Evolutionary conservation across 1,140 invertebrate species (phyloP).

Genomic region (Centruroides sculpturatus): DNA sequence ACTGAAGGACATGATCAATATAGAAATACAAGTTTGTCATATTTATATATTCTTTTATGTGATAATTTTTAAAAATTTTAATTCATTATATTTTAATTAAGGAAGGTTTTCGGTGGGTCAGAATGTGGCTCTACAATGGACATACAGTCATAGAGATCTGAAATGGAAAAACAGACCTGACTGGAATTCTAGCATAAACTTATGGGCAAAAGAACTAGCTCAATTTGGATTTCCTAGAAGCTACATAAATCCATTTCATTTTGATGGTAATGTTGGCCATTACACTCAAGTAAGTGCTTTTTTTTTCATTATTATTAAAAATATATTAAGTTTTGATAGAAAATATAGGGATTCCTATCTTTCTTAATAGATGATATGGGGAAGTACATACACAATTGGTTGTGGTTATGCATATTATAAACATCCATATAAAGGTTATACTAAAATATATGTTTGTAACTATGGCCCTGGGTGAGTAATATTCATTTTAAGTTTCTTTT

Average conservation of each 20-base stretch:
- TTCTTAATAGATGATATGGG: constrained; percentile 53
- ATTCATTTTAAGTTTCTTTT: neutral
- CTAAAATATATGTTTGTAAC: constrained; percentile 71
- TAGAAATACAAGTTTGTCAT: constrained; percentile 8
- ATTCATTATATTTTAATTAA: constrained; percentile 13
- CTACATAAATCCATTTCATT: constrained; percentile 30
- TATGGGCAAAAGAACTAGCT: constrained; percentile 60
- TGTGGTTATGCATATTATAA: constrained; percentile 68
- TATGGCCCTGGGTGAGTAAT: constrained; percentile 56
- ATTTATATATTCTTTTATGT: neutral
- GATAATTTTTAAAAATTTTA: no score
- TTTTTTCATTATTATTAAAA: constrained; percentile 46
- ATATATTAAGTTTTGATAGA: constrained; percentile 6
- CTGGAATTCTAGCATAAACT: constrained; percentile 44
- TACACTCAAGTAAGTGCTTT: constrained; percentile 51
- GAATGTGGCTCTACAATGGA: constrained; percentile 65
- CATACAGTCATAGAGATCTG: constrained; percentile 42
- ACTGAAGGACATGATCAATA: constrained; percentile 51
- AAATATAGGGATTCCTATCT: constrained; percentile 21
- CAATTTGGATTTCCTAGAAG: constrained; percentile 44
- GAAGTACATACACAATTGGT: constrained; percentile 56
- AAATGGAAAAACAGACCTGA: constrained; percentile 42
- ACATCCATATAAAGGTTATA: constrained; percentile 46
- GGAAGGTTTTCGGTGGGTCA: constrained; percentile 63
- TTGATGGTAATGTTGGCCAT: constrained; percentile 52